These are phyloP conservation scores for Apus apus DNA, from an alignment of 2,113 vertebrate species.

Conservation along the genomic window DNA sequence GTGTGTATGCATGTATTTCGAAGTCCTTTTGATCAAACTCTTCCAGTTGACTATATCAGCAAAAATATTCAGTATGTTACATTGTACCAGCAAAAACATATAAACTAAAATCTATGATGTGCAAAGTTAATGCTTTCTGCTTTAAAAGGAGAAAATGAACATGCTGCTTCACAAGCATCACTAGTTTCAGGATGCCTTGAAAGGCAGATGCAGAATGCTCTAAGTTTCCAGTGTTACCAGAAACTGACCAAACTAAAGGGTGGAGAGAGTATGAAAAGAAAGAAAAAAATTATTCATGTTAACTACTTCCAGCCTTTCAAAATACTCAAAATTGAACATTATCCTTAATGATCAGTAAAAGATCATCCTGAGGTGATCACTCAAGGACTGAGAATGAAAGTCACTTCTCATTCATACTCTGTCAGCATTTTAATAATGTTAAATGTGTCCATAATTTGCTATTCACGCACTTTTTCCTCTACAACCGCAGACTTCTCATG, in stretches of 20 bases:
- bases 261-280: neutral
- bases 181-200: neutral
- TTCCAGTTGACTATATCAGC: neutral
- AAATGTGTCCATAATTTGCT: neutral
- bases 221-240: neutral
- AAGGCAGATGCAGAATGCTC: neutral
- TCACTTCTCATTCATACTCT: neutral
- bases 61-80: neutral
- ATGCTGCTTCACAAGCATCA: neutral
- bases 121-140: neutral
- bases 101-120: neutral
- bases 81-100: neutral
- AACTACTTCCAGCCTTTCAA: neutral
- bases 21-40: neutral
- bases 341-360: neutral
- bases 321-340: neutral
- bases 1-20: rapidly evolving
- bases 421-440: neutral
- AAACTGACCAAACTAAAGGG: neutral
- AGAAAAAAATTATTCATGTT: neutral
- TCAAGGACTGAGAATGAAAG: neutral
- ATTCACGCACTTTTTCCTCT: neutral
- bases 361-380: neutral
- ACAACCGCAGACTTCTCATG: neutral
- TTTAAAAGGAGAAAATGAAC: neutral